These are phyloP conservation scores for Aptenodytes patagonicus DNA, from an alignment of 2,113 vertebrate species.

Conservation along the genomic window DNA sequence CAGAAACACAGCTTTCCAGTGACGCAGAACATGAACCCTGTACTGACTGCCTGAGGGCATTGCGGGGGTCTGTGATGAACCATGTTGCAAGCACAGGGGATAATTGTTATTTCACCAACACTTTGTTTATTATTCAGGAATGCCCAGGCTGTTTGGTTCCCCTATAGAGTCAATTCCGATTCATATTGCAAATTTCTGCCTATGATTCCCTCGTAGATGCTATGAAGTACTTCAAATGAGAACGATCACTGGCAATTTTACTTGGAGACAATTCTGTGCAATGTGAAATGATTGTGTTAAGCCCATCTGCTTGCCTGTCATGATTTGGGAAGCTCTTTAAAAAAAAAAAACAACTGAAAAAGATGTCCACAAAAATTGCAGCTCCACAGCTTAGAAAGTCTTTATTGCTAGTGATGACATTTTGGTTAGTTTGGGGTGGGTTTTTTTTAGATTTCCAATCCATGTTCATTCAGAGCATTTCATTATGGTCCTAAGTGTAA, in stretches of 20 bases:
- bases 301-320: background rate
- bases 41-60: background rate
- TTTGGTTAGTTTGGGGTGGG: background rate
- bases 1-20: background rate
- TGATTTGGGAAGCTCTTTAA: background rate
- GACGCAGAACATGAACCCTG: background rate
- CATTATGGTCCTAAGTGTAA: background rate
- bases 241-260: background rate
- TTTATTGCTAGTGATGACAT: background rate
- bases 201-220: background rate
- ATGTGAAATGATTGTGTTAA: constrained; percentile 19
- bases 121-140: background rate
- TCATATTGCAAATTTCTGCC: background rate
- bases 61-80: background rate
- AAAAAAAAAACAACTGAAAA: background rate
- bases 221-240: background rate
- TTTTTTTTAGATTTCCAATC: background rate
- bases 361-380: background rate
- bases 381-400: background rate
- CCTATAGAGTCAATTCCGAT: background rate
- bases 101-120: background rate
- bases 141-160: background rate
- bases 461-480: constrained; percentile 10
- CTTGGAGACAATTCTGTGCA: background rate
- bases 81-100: background rate